Base-by-base conservation (phyloP, 2,113 vertebrate species). In the Bubo bubo region DNA sequence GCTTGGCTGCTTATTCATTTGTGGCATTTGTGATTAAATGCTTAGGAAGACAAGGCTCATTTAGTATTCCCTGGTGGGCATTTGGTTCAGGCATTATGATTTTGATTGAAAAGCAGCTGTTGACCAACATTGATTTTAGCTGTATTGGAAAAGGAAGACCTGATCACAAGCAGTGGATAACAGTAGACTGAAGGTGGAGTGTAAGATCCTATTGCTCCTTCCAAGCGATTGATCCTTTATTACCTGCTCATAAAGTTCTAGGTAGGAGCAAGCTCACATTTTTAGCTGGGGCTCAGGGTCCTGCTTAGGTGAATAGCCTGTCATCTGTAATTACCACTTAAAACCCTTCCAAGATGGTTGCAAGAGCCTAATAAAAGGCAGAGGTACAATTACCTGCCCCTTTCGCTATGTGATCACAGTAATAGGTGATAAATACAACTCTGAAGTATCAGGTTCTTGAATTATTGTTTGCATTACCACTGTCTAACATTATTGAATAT, bases 1-100 rank as follows among this genome's bases (percentile, higher is more conserved):
- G 71, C 71, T 86, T 87, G 81, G 37, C 80, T 95, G 84, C 82
- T 95, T 93, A 90, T 63, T 95, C 47, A 32, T 86, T 95, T 77
- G 74, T 94, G 77, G 28, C 79, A 84, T 41, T 94, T 96, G 82
- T 93, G 91, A 90, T 96, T 95, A 97, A 95, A 92, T 2, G 23
- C 83, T 90, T 90, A 79, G 87, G 87, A 95, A 93, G 93, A 84
- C 58, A 82, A 81, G 75, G 80, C 72, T 95, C 39, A 52, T 96
- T 95, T 94, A 90, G 32, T 74, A 92, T 92, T 90, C 86, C 88
- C 90, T 85, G 72, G 77, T 79, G 95, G 53, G 70, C 45, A 41
- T 73, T 91, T 83, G 56, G 34, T 96, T 95, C 72, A 85, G 90
- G 68, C 60, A 41, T 96, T 93, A 53, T 0, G 34, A 53, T 93